Percentiles rank a stretch among this genome's conserved stretches.
These are phyloP conservation scores for Eptatretus burgeri DNA, from an alignment of 2,113 vertebrate genomes.

Conservation along the genomic window DNA sequence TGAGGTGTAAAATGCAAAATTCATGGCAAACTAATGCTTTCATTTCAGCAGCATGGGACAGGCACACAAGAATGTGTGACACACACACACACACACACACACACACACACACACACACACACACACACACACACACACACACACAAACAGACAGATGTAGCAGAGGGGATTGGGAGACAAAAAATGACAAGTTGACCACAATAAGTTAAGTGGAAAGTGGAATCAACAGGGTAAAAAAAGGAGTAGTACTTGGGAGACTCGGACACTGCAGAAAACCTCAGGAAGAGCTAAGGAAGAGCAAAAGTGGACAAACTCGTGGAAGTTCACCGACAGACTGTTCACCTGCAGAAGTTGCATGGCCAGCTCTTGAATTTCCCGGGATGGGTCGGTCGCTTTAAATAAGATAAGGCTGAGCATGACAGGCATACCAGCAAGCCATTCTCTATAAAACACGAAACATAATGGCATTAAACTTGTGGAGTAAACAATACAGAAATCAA, in stretches of 20 bases:
- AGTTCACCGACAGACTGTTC: slow-evolving; percentile 9
- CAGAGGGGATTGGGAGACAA: not conserved
- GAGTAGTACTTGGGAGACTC: not conserved
- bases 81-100: no score
- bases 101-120: no score
- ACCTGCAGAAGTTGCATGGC: slow-evolving; percentile 98
- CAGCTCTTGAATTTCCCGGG: slow-evolving; percentile 89
- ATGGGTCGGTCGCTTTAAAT: slow-evolving; percentile 90
- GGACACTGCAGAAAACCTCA: slow-evolving; percentile 10
- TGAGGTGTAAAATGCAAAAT: no score
- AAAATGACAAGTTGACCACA: no score
- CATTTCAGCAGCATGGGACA: no score
- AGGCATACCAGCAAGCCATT: slow-evolving; percentile 88
- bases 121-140: no score
- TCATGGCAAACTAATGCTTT: no score
- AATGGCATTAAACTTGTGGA: slow-evolving; percentile 9
- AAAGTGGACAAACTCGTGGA: not conserved
- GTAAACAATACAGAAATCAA: not conserved
- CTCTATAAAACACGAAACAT: slow-evolving; percentile 27
- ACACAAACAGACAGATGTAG: no score
- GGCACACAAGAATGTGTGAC: no score
- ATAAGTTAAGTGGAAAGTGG: slow-evolving; percentile 1
- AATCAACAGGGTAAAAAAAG: slow-evolving; percentile 7
- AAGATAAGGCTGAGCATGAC: slow-evolving; percentile 74
- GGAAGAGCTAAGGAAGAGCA: not conserved